Conservation (phyloP, 2,888 invertebrate genomes). For the Psococerastis gibbosa region DNA sequence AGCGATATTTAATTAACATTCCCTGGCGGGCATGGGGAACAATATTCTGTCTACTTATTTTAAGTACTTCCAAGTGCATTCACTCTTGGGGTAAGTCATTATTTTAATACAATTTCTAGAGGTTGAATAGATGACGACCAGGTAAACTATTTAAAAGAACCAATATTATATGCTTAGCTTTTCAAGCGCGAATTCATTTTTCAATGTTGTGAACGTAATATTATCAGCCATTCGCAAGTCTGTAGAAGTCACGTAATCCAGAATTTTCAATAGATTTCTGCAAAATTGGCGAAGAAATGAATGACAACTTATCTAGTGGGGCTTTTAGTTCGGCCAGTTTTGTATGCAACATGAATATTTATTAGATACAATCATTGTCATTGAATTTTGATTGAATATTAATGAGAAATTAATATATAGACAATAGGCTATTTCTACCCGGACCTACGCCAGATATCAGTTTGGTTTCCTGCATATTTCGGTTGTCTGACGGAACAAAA, state of each 20-base stretch:
- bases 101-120: too few species aligned
- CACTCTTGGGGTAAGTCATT: constrained; percentile 24
- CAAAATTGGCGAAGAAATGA: neutral
- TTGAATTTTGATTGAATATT: too few species aligned
- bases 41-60: constrained; percentile 17
- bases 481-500: too few species aligned
- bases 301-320: too few species aligned
- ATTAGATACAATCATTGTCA: too few species aligned
- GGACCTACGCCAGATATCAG: too few species aligned
- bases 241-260: neutral
- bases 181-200: neutral
- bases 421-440: too few species aligned
- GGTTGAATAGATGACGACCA: too few species aligned
- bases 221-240: neutral
- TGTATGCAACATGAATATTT: too few species aligned
- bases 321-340: too few species aligned
- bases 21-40: neutral
- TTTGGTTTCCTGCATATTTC: too few species aligned
- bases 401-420: too few species aligned
- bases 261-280: neutral
- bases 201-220: neutral
- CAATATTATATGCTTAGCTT: neutral
- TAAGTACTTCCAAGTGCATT: constrained; percentile 17
- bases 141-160: neutral
- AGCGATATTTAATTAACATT: neutral